phyloP scores from a whole-genome alignment of 2,113 vertebrate genomes.

The Rafetus swinhoei region DNA sequence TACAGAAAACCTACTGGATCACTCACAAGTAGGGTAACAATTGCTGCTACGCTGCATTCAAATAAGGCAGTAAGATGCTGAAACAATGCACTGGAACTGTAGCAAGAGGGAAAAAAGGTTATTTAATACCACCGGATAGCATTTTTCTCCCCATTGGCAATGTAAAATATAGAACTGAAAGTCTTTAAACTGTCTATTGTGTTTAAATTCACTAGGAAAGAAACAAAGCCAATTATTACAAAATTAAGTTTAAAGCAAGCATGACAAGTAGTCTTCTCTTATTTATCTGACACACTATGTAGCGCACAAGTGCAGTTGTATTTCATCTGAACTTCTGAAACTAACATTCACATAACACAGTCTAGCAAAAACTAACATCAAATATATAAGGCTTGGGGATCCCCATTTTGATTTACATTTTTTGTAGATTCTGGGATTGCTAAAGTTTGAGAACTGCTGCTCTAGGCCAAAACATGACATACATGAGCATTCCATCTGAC shows the following conservation, averaged over 20 bases:
- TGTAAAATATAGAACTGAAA: too few relatives aligned
- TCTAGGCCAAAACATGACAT: not conserved
- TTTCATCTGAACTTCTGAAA: not conserved
- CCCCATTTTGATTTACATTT: too few relatives aligned
- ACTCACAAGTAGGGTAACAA: slow-evolving; percentile 89
- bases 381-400: not conserved
- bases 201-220: accelerated
- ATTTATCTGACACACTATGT: not conserved
- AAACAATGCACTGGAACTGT: slow-evolving; percentile 91
- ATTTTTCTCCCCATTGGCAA: too few relatives aligned
- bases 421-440: too few relatives aligned
- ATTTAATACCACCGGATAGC: not conserved
- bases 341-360: not conserved
- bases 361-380: not conserved
- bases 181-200: not conserved
- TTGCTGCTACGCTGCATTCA: slow-evolving; percentile 87
- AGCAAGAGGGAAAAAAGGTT: not conserved
- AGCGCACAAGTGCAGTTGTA: not conserved
- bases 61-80: slow-evolving; percentile 92
- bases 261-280: not conserved
- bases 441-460: too few relatives aligned
- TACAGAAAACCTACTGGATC: slow-evolving; percentile 86
- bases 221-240: not conserved
- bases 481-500: not conserved
- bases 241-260: not conserved